These are phyloP conservation scores for Dendronephthya gigantea DNA, from an alignment of 64 coral and sea anemone genomes.

Conservation along the genomic window DNA sequence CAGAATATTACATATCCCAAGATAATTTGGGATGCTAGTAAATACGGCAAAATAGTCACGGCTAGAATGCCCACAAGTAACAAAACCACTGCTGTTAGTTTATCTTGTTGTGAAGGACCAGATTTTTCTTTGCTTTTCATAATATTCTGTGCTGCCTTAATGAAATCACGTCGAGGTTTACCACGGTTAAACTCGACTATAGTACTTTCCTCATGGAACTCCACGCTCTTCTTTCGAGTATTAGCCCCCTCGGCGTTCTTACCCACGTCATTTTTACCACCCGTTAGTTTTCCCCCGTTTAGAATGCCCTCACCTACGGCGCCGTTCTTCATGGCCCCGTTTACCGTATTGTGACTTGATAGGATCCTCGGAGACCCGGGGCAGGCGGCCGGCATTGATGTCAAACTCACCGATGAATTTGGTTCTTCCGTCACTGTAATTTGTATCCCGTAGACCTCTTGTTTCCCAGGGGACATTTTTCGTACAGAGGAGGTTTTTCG, in stretches of 20 bases:
- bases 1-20: background rate
- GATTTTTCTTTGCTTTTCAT: background rate
- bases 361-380: background rate
- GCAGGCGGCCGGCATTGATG: background rate
- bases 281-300: background rate
- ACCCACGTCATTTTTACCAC: background rate
- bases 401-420: background rate
- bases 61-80: background rate
- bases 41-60: background rate
- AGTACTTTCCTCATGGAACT: background rate
- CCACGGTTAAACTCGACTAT: background rate
- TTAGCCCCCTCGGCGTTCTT: background rate
- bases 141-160: background rate
- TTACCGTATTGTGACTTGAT: background rate
- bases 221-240: background rate
- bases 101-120: background rate
- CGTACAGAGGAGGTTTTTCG: background rate
- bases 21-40: background rate
- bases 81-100: background rate
- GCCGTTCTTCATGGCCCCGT: background rate
- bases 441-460: background rate
- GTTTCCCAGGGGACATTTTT: background rate
- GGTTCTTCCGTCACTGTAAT: background rate
- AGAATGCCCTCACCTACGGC: background rate
- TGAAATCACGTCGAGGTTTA: background rate